Conservation (phyloP, 2,797 vertebrate genomes). For the Todus mexicanus region DNA sequence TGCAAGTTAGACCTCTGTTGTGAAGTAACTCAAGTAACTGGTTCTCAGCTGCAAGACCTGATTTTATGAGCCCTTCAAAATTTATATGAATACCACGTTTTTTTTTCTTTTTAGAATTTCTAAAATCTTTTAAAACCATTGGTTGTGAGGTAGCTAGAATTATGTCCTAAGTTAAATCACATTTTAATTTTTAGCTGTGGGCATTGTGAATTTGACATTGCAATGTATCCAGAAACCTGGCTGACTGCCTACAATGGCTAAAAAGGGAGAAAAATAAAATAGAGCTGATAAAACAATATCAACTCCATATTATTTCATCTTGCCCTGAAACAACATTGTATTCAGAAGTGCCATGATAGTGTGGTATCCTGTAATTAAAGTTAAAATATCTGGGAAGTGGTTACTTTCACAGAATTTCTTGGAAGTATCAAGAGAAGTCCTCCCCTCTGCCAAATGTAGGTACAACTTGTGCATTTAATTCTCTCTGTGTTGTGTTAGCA, state of each 20-base stretch:
- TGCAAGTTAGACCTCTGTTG: background rate
- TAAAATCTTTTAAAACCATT: background rate
- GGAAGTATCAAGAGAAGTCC: background rate
- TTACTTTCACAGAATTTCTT: background rate
- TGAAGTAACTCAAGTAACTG: background rate
- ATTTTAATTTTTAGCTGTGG: background rate
- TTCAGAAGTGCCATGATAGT: background rate
- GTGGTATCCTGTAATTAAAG: background rate
- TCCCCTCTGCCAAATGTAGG: background rate
- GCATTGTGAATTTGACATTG: background rate
- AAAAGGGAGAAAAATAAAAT: background rate
- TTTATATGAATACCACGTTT: background rate
- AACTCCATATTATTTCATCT: background rate
- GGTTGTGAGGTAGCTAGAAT: background rate
- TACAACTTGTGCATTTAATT: background rate
- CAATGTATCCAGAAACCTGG: background rate
- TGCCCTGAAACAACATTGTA: background rate
- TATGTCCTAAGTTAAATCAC: background rate
- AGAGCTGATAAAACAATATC: background rate
- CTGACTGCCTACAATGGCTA: background rate
- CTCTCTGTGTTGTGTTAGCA: background rate
- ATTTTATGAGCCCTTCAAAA: background rate
- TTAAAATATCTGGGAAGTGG: background rate
- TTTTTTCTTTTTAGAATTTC: background rate
- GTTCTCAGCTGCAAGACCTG: background rate